Percentiles rank a stretch among this genome's conserved stretches.
Conservation (phyloP, 1,140 invertebrate species). For the Trichonephila clavipes region DNA sequence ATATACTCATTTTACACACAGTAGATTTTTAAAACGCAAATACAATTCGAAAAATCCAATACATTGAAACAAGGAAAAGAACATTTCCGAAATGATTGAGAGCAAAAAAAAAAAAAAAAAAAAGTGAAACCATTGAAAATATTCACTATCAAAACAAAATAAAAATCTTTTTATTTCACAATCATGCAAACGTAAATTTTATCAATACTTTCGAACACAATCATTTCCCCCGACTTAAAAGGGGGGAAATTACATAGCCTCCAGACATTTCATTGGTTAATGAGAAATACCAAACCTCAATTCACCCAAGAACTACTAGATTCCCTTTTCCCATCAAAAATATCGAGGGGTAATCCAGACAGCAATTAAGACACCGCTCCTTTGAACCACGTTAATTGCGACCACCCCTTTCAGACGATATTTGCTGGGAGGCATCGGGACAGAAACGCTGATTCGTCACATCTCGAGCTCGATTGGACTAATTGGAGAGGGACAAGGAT, state of each 20-base stretch:
- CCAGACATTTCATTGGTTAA: background rate
- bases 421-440: background rate
- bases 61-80: too few relatives aligned
- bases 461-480: background rate
- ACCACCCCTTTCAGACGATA: background rate
- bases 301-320: background rate
- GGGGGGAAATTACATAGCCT: background rate
- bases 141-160: too few relatives aligned
- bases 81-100: too few relatives aligned
- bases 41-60: too few relatives aligned
- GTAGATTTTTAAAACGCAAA: too few relatives aligned
- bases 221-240: background rate
- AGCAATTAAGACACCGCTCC: background rate
- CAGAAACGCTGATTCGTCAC: conserved; percentile 23
- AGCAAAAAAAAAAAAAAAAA: too few relatives aligned
- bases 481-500: background rate
- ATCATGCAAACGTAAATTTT: background rate
- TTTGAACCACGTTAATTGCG: conserved; percentile 19
- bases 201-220: background rate
- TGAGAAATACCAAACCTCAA: background rate
- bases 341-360: background rate
- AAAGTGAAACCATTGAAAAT: too few relatives aligned
- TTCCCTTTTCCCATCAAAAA: background rate
- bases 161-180: background rate
- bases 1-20: too few relatives aligned